phyloP scores from a whole-genome alignment of 2,113 vertebrate species.

The Fukomys damarensis region DNA sequence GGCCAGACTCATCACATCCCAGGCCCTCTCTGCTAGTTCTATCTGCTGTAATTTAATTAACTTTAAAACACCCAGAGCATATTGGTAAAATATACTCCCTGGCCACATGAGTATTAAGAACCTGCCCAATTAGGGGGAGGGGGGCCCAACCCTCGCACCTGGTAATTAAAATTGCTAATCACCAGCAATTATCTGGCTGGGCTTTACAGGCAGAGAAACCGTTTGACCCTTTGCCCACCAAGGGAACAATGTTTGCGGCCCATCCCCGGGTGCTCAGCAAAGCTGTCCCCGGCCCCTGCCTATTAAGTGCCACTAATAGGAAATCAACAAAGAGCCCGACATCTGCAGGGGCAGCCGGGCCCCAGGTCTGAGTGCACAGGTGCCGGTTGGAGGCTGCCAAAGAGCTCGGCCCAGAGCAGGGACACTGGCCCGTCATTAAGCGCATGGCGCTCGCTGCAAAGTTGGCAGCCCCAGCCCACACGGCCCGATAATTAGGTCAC shows the following conservation, averaged over 20 bases:
- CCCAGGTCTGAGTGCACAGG: conserved; percentile 88
- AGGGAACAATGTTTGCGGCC: conserved; percentile 90
- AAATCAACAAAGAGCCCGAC: conserved; percentile 88
- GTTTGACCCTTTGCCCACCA: conserved; percentile 88
- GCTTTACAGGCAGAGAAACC: conserved; percentile 87
- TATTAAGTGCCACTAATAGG: conserved; percentile 88
- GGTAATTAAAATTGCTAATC: conserved; percentile 96
- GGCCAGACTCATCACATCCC: conserved; percentile 56
- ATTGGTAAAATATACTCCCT: conserved; percentile 79
- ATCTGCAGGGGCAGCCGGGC: conserved; percentile 85
- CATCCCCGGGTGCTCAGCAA: conserved; percentile 88
- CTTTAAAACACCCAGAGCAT: conserved; percentile 78
- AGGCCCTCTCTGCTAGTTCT: conserved; percentile 65
- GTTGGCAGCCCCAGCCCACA: conserved; percentile 53
- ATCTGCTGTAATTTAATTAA: conserved; percentile 80
- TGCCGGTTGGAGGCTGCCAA: conserved; percentile 84
- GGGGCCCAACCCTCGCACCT: conserved; percentile 88
- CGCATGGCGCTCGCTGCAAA: neutral
- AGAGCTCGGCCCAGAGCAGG: neutral
- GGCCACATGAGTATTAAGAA: conserved; percentile 81
- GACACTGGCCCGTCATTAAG: conserved; percentile 65
- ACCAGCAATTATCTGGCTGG: conserved; percentile 91
- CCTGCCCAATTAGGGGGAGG: conserved; percentile 84
- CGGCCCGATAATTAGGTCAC: conserved; percentile 30
- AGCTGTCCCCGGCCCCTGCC: conserved; percentile 84